Evolutionary conservation across 1,140 invertebrate genomes (phyloP), one percentile per base, ranked within the genome.

Genomic region (Goniozus legneri): DNA sequence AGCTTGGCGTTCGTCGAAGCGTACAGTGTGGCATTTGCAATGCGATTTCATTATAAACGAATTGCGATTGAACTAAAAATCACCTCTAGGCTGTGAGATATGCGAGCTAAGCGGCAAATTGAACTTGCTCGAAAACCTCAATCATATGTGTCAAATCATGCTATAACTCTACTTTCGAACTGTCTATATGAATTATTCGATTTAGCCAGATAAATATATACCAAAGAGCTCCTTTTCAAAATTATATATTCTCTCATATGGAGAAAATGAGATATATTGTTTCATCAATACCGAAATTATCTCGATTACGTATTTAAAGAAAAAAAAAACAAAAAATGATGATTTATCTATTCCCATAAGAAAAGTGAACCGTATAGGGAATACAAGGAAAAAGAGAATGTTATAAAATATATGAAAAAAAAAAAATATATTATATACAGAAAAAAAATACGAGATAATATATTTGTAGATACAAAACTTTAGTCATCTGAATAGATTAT

Each of bases 61-160:
- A 34, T 34, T 18, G 16, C 31, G 31, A 21, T 39, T 22, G 32
- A 27, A 8, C 16, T 21, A 56, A 56, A 64, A 70, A 69, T 69
- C 61, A 69, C 64, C 52, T 65, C 60, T 73, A 70, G 70, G 70
- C 70, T 73, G 70, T 73, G 70, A 73, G 69, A n/a, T n/a, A 69
- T 62, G 65, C 65, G 65, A 73, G 65, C 60, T 69, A 67, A 70
- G 66, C 69, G 69, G 60, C 64, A 46, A 60, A 60, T 27, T 52
- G 62, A 57, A 64, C 58, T 69, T 66, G 64, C 69, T 73, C 67
- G 65, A 27, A 71, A 62, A 71, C 69, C 69, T 70, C 66, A 71
- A 73, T 69, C 65, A 65, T 64, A 67, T 73, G 70, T 71, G 70
- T 73, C 70, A 73, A 73, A 72, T 69, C 58, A 64, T 62, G 55